Percentiles rank a stretch among this genome's conserved stretches.
Conservation (phyloP, 2,113 vertebrate genomes). For the Laticauda laticaudata region DNA sequence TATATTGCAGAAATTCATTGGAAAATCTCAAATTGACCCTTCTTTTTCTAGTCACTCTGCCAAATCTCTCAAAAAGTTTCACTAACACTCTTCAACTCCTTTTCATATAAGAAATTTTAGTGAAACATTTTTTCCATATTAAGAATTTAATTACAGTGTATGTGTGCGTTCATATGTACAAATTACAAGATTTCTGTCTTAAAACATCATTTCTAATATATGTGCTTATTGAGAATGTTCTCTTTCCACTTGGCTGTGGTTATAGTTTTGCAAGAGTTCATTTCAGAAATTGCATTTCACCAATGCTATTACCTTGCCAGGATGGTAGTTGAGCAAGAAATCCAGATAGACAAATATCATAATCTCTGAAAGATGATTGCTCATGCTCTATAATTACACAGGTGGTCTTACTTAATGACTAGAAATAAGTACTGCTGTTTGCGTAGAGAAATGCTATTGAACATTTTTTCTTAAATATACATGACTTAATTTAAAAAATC, state of each 20-base stretch:
- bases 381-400: conserved; percentile 1
- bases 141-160: not conserved
- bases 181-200: accelerated
- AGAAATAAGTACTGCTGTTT: not conserved
- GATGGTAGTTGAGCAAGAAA: conserved; percentile 16
- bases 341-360: not conserved
- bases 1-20: not conserved
- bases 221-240: not conserved
- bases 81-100: not conserved
- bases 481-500: not conserved
- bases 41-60: not conserved
- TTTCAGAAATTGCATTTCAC: conserved; percentile 18
- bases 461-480: not conserved
- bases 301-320: not conserved
- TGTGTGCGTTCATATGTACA: conserved; percentile 2
- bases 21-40: not conserved
- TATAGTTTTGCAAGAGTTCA: conserved; percentile 12
- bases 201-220: not conserved
- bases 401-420: not conserved
- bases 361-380: not conserved
- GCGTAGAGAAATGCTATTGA: not conserved
- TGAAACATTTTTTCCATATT: not conserved
- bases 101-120: not conserved
- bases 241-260: not conserved
- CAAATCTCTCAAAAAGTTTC: not conserved